Evolutionary conservation across 1,140 invertebrate species (phyloP).

Genomic region (Melanaphis sacchari): DNA sequence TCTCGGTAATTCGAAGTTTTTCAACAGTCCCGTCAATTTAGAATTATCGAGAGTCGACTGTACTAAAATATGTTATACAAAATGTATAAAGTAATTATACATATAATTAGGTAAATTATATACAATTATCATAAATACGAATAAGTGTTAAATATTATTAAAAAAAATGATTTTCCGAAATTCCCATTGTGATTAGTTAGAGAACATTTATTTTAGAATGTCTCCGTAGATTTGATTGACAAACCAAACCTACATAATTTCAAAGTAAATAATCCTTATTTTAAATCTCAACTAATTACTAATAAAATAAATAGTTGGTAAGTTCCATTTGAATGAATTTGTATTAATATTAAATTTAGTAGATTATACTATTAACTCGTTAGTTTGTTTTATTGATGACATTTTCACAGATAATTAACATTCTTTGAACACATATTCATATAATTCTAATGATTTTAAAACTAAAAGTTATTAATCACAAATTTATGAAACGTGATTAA

Average conservation of each 20-base stretch:
- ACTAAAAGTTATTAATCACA: not conserved
- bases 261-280: not conserved
- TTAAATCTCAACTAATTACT: constrained; percentile 10
- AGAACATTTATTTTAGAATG: not conserved
- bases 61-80: not conserved
- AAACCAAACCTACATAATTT: not conserved
- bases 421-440: not conserved
- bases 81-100: not conserved
- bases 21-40: too few relatives aligned
- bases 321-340: not conserved
- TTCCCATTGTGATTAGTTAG: not conserved
- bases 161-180: not conserved
- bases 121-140: not conserved
- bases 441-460: not conserved
- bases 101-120: not conserved
- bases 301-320: not conserved
- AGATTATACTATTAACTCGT: not conserved
- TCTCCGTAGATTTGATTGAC: not conserved
- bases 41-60: too few relatives aligned
- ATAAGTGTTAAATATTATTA: not conserved
- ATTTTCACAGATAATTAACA: not conserved
- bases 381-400: not conserved
- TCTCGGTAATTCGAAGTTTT: too few relatives aligned
- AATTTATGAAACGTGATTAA: not conserved
- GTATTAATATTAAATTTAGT: not conserved